Conservation (phyloP, 2,113 vertebrate genomes). For the Engystomops pustulosus region DNA sequence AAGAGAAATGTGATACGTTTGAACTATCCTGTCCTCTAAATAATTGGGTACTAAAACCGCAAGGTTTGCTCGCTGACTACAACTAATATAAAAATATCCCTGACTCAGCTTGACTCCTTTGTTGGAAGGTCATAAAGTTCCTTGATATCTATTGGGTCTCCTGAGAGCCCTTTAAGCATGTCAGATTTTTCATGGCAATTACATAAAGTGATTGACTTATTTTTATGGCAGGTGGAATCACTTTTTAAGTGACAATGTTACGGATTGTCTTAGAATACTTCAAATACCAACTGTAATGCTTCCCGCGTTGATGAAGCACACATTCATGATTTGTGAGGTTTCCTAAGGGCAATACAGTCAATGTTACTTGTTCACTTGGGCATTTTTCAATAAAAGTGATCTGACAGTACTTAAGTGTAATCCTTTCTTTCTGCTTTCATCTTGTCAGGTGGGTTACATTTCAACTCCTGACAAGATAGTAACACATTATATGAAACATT, state of each 20-base stretch:
- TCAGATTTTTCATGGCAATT: slow-evolving; percentile 39
- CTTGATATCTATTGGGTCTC: slow-evolving; percentile 31
- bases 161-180: slow-evolving; percentile 1
- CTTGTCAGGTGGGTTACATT: background rate
- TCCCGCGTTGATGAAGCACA: slow-evolving; percentile 1
- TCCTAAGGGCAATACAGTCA: background rate
- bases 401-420: background rate
- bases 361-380: background rate
- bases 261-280: slow-evolving; percentile 35
- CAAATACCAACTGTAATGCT: slow-evolving; percentile 14
- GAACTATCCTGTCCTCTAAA: slow-evolving; percentile 52
- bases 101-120: slow-evolving; percentile 44
- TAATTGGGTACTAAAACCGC: slow-evolving; percentile 51
- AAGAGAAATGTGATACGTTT: slow-evolving; percentile 50
- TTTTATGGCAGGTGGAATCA: slow-evolving; percentile 6
- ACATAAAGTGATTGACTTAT: slow-evolving; percentile 5
- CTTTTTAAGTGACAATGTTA: slow-evolving; percentile 50
- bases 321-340: background rate
- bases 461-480: background rate
- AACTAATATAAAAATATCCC: slow-evolving; percentile 51
- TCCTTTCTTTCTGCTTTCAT: slow-evolving; percentile 3
- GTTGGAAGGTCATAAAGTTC: slow-evolving; percentile 31
- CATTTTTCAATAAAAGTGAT: background rate
- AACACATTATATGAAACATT: background rate
- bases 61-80: slow-evolving; percentile 48